These are phyloP conservation scores for Temnothorax nylanderi DNA, from an alignment of 1,140 invertebrate genomes.

Conservation along the genomic window DNA sequence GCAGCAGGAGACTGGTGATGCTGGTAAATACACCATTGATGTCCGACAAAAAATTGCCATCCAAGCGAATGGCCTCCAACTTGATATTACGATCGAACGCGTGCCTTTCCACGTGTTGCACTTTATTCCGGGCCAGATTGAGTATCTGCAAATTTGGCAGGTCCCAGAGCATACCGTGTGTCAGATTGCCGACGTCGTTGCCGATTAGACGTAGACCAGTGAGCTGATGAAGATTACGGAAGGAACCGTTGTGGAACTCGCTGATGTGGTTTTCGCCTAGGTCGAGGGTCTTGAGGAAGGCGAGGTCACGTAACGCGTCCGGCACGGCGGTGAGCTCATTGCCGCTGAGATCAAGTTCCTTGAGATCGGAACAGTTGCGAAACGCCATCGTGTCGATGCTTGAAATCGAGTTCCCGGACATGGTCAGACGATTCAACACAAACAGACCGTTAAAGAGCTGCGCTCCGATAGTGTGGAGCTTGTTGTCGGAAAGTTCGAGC, in stretches of 20 bases:
- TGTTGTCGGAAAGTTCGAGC: constrained; percentile 94
- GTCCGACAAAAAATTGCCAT: constrained; percentile 94
- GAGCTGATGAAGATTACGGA: constrained; percentile 93
- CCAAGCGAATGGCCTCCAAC: constrained; percentile 93
- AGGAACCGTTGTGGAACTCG: constrained; percentile 92
- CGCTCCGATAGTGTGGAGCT: constrained; percentile 92
- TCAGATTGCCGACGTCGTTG: constrained; percentile 94
- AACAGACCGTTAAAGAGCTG: constrained; percentile 94
- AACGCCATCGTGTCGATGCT: constrained; percentile 94
- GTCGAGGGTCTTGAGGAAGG: constrained; percentile 94
- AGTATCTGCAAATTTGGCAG: constrained; percentile 93
- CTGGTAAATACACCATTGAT: constrained; percentile 95
- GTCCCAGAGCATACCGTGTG: constrained; percentile 94
- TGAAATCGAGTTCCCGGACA: constrained; percentile 94
- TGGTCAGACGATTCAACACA: constrained; percentile 92
- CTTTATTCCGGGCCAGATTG: constrained; percentile 95
- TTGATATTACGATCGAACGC: constrained; percentile 92
- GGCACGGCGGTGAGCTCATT: constrained; percentile 94
- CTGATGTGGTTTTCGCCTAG: constrained; percentile 95
- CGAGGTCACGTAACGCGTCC: constrained; percentile 92
- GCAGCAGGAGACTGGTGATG: constrained; percentile 92
- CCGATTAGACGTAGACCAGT: constrained; percentile 94
- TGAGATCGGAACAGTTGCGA: constrained; percentile 95
- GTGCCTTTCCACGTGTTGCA: constrained; percentile 92
- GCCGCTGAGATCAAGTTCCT: constrained; percentile 94